Evolutionary conservation across 2,797 vertebrate genomes (phyloP), one percentile per base, ranked within the genome.

Genomic region (Phrynocephalus guinanensis): DNA sequence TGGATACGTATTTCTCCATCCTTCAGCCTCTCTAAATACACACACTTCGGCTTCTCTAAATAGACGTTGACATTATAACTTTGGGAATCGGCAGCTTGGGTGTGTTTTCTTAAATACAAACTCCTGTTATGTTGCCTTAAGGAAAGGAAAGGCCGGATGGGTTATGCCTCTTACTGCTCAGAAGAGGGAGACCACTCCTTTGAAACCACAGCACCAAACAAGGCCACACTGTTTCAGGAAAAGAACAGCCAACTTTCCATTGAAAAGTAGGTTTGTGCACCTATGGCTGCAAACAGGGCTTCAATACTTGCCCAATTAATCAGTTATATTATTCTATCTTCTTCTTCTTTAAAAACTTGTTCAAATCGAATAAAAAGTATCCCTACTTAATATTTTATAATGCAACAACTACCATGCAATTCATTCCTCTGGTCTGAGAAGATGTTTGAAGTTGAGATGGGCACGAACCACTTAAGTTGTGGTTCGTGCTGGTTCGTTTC

Each of bases 51-150:
- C 9, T 2, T 56, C 52, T 56, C 52, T 56, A 56, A 56, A 56
- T 56, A 56, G 52, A 56, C 6, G 13, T 56, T 9, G 13, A 56
- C 52, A 2, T 56, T 56, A 56, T 56, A 56, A 56, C 52, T 11
- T 56, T 56, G 52, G 52, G 52, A 56, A 56, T 56, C 7, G 52
- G 52, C 52, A 56, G 52, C 52, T 56, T 56, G 52, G 52, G 52
- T 13, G 52, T 56, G 52, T 15, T 44, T 44, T 44, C 66, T 33
- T 88, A 91, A 94, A 91, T 85, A 93, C 85, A 82, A 48, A 33
- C 82, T 82, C 0, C 1, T 7, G 0, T 20, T 63, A 80, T 26
- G 68, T 83, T 94, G 68, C 89, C 89, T 76, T 87, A 87, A 33
- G 83, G 68, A 88, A 82, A 90, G 38, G 77, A 88, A 87, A 92